Percentiles rank a stretch among this genome's conserved stretches.
Evolutionary conservation across 2,888 invertebrate genomes (phyloP).

Genomic region (Saturnia japonica): DNA sequence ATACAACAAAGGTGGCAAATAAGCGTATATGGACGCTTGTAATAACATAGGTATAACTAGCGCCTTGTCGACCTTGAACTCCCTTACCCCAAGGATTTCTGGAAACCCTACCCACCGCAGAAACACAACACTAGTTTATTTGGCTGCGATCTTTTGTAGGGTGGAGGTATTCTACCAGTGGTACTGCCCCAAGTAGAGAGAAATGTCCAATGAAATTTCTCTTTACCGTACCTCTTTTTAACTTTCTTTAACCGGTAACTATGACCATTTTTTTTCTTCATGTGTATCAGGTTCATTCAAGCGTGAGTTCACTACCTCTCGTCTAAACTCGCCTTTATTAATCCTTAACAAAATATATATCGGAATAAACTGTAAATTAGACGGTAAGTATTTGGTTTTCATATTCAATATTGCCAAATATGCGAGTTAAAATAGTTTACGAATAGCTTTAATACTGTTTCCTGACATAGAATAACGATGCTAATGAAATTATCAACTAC

Average conservation of each 20-base stretch:
- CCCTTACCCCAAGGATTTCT: no score
- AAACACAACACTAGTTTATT: no score
- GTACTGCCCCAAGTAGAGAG: no score
- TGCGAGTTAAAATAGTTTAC: conserved; percentile 13
- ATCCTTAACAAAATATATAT: background rate
- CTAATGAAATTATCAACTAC: conserved; percentile 19
- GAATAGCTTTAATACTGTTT: conserved; percentile 9
- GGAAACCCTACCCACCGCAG: no score
- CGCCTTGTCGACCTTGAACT: no score
- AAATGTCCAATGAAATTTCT: no score
- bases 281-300: background rate
- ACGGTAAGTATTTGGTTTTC: background rate
- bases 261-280: background rate
- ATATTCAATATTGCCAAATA: conserved; percentile 4
- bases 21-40: no score
- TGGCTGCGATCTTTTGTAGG: no score
- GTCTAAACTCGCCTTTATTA: background rate
- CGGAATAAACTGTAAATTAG: background rate
- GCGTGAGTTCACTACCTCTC: background rate
- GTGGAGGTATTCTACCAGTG: no score
- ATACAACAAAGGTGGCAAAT: no score
- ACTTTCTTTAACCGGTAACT: background rate
- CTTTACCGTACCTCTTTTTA: no score
- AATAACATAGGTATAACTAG: no score
- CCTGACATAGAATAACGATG: conserved; percentile 11